Conservation (phyloP, 2,113 vertebrate species). For the Leucosticte australis region DNA sequence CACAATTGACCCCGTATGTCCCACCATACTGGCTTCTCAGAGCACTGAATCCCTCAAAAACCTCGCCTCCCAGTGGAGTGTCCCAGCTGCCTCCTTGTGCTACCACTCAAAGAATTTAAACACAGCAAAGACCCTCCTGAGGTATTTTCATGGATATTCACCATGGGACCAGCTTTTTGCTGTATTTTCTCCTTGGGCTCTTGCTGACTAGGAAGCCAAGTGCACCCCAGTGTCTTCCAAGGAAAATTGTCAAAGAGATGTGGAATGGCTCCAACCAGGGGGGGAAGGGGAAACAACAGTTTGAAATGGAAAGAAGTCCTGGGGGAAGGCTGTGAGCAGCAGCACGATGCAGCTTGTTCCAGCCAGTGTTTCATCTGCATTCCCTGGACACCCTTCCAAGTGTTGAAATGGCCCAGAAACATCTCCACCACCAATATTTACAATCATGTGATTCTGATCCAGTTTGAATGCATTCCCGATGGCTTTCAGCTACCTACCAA, state of each 20-base stretch:
- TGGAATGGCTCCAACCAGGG: slow-evolving; percentile 68
- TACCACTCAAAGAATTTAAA: not conserved
- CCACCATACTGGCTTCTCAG: not conserved
- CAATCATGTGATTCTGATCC: not conserved
- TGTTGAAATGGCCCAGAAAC: not conserved
- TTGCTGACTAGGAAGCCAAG: slow-evolving; percentile 76
- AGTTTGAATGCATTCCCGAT: not conserved
- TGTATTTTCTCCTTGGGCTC: slow-evolving; percentile 59
- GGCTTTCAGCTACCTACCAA: not conserved
- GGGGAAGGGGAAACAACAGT: not conserved
- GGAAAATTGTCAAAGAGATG: slow-evolving; percentile 73
- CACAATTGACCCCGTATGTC: rapidly evolving
- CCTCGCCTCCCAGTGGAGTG: not conserved
- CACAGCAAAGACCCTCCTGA: not conserved
- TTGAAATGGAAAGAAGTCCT: not conserved
- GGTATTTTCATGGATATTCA: not conserved
- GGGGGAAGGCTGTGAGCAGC: not conserved
- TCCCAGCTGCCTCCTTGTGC: not conserved
- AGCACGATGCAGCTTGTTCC: rapidly evolving
- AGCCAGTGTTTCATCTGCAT: not conserved
- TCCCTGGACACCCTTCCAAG: not conserved
- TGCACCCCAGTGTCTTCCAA: slow-evolving; percentile 75
- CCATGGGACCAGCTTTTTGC: slow-evolving; percentile 73
- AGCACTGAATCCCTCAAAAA: not conserved
- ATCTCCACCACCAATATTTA: not conserved